Base-by-base conservation (phyloP, 2,113 vertebrate genomes). In the Pelecanus crispus region DNA sequence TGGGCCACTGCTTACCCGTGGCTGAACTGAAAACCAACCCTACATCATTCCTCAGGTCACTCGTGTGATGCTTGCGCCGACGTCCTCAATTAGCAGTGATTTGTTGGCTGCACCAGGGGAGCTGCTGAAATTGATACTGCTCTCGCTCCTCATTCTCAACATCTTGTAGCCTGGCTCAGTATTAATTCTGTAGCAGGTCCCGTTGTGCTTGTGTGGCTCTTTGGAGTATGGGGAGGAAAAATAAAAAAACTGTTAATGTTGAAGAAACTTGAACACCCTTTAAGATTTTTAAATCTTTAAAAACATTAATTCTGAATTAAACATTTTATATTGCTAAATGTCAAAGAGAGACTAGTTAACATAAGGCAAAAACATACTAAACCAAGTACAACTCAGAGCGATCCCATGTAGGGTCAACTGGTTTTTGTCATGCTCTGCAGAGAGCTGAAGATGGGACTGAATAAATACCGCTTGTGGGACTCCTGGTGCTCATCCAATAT, bases 21-120 rank as follows among this genome's bases (percentile, higher is more conserved):
- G 47, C n/a, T 63, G 65, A 67, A 12, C 17, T 34, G 47, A 58
- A 86, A 45, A 2, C 38, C 68, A 45, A 2, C 38, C 68, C 38
- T 52, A 15, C 2, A 0, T 17, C 55, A 52, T 29, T 68, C 38
- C n/a, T 47, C 1, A 1, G 32, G 17, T 25, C 29, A 1, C 28
- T 58, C 0, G 1, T 2, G 2, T 0, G 0, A 3, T 29, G 68
- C 50, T 74, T 50, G 45, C 0, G 1, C 52, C 0, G 1, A 24
- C 0, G 0, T 79, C 31, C 38, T 32, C 29, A 2, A 1, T 0
- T 31, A 13, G 49, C 75, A 14, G 74, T 5, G 38, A 20, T 65
- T 59, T 56, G 32, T n/a, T 70, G 79, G 38, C 78, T 49, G 45
- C 90, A 70, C 34, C 25, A 5, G 38, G 28, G 29, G 25, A 50